Percentiles rank a stretch among this genome's conserved stretches.
Conservation (phyloP, 2,888 invertebrate species). For the Anodontia alba region DNA sequence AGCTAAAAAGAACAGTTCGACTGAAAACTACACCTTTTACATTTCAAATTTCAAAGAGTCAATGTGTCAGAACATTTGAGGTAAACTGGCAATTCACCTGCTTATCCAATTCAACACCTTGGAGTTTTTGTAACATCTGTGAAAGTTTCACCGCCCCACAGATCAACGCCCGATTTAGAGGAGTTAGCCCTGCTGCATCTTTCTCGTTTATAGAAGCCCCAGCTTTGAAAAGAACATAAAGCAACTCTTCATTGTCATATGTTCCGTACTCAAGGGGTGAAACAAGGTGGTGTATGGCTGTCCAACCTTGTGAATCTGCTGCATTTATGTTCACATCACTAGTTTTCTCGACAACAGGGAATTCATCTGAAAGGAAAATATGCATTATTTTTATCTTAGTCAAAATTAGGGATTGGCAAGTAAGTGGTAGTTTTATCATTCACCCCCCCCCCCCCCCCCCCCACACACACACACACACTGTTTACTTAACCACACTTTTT, state of each 20-base stretch:
- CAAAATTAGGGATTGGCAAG: too few species aligned
- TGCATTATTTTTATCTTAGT: too few species aligned
- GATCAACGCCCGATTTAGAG: slow-evolving; percentile 76
- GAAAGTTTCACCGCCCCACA: slow-evolving; percentile 74
- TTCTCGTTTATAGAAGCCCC: slow-evolving; percentile 79
- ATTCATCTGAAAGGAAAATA: slow-evolving; percentile 49
- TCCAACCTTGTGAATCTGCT: slow-evolving; percentile 83
- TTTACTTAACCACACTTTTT: too few species aligned
- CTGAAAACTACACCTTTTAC: too few species aligned
- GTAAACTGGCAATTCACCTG: slow-evolving; percentile 30
- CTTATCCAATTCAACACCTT: slow-evolving; percentile 57
- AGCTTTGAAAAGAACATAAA: slow-evolving; percentile 80
- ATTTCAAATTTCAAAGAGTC: too few species aligned
- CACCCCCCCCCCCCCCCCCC: too few species aligned
- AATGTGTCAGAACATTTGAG: too few species aligned
- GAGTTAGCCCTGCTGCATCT: slow-evolving; percentile 79
- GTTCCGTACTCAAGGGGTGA: slow-evolving; percentile 82
- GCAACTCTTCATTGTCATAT: slow-evolving; percentile 83
- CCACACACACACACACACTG: too few species aligned
- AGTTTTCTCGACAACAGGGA: slow-evolving; percentile 71
- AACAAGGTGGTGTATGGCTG: slow-evolving; percentile 84
- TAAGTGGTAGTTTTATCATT: too few species aligned
- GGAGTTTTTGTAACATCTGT: slow-evolving; percentile 73
- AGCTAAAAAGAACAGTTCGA: too few species aligned
- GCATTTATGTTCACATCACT: slow-evolving; percentile 78